Conservation (phyloP, 2,113 vertebrate genomes). For the Oryzias woworae region DNA sequence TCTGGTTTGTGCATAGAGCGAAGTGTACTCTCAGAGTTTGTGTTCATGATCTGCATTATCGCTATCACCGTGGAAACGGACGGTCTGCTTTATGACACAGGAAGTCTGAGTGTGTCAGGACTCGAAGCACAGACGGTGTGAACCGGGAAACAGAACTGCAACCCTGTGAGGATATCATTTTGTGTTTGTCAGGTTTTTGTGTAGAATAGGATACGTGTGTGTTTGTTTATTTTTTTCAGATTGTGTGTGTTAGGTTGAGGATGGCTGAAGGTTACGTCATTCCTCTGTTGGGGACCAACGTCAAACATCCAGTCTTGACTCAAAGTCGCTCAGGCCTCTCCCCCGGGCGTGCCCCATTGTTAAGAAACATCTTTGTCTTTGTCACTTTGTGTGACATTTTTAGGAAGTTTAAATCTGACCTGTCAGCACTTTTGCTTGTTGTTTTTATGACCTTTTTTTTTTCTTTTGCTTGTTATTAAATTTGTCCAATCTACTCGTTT, state of each 20-base stretch:
- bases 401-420: not conserved
- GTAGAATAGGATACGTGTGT: constrained; percentile 6
- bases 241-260: not conserved
- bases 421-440: no score
- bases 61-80: no score
- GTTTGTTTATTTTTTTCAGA: not conserved
- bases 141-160: constrained; percentile 18
- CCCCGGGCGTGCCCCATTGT: constrained; percentile 41
- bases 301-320: constrained; percentile 54
- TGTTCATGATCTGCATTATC: no score
- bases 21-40: no score
- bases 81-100: no score
- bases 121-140: no score
- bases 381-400: constrained; percentile 6
- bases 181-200: not conserved
- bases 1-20: no score
- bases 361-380: constrained; percentile 26
- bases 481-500: no score
- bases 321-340: constrained; percentile 11
- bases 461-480: no score
- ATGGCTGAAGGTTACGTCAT: constrained; percentile 34
- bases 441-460: no score
- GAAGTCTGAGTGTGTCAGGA: no score
- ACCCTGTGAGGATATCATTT: not conserved
- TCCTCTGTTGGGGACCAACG: constrained; percentile 17